Evolutionary conservation across 1,140 invertebrate genomes (phyloP), one percentile per base, ranked within the genome.

Genomic region (Temnothorax curvispinosus): DNA sequence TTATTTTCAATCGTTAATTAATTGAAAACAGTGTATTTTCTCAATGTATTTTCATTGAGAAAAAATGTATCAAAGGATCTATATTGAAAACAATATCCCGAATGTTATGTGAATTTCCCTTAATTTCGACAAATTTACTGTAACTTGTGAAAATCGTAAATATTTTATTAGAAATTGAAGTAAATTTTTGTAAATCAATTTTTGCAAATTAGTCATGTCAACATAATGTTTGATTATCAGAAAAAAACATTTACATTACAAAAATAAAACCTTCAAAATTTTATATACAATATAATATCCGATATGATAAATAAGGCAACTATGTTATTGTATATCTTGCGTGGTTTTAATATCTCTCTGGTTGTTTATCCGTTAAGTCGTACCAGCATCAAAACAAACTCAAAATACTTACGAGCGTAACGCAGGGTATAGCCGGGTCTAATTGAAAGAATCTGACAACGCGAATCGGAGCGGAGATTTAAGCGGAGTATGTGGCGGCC

Each of bases 371-470:
- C 35, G 41, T 65, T 56, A 81, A 81, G 56, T 18, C 38, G 27
- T 62, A 78, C 62, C 47, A 21, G 77, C 65, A 69, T 69, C 65
- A 69, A 69, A 69, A 21, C 44, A 27, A 21, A 52, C 56, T 71
- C 78, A 81, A 71, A 81, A 71, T 56, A 64, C 65, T 81, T 54
- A 80, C 77, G 32, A 77, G 27, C 41, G 21, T 38, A 64, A 35
- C 74, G 21, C 38, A 18, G 54, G 18, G 44, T 32, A 67, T 32
- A 67, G 65, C 21, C 50, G 65, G 35, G 50, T 65, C 78, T 81
- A 81, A 81, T 81, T 72, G 78, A 81, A 81, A 81, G 78, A 81
- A 69, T 32, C 77, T 69, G 35, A 64, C 64, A 69, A 69, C 76
- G 76, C 58, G 76, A 69, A 41, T 41, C 75, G 41, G 13, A 56